Evolutionary conservation across 2,113 vertebrate species (phyloP), one percentile per base, ranked within the genome.

Genomic region (Phycodurus eques): DNA sequence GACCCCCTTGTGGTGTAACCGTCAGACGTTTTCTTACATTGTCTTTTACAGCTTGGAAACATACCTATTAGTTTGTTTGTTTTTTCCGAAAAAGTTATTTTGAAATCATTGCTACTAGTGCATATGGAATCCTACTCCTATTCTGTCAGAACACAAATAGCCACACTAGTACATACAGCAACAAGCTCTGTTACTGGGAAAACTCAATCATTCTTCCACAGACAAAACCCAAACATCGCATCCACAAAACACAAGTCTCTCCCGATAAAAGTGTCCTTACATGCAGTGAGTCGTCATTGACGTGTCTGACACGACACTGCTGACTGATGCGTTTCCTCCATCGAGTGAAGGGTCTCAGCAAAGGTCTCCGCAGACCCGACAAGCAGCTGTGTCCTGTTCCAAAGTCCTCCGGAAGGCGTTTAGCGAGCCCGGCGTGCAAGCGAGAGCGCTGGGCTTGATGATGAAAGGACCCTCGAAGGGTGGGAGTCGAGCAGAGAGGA

Each of bases 331-430:
- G 13, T 69, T 66, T 39, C 70, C 74, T 78, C 70, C 72, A 87
- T 84, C 80, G 46, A 74, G 39, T 73, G 47, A 64, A 68, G 71
- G 59, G 59, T 59, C 56, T 31, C 70, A 27, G 67, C 68, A 73
- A 80, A 71, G 76, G 82, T 89, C 83, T 89, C 84, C 75, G 72
- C 68, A 67, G 70, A 72, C 42, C 67, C 4, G 39, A 75, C 72
- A 67, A 67, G 57, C 66, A 77, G 74, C 80, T 67, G 68, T 33
- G 78, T 83, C 81, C 88, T 35, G 79, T 82, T 74, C 77, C 83
- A 69, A 85, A 89, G 85, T 90, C 87, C 79, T 68, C 43, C 7
- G 53, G 72, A 72, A 62, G 79, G 66, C 59, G 64, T 77, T 84
- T 79, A 78, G n/a, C 74, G 73, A 83, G 63, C 78, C 73, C 39